Percentiles rank a stretch among this genome's conserved stretches.
These are phyloP conservation scores for Coreius guichenoti DNA, from an alignment of 2,797 vertebrate genomes.

Conservation along the genomic window DNA sequence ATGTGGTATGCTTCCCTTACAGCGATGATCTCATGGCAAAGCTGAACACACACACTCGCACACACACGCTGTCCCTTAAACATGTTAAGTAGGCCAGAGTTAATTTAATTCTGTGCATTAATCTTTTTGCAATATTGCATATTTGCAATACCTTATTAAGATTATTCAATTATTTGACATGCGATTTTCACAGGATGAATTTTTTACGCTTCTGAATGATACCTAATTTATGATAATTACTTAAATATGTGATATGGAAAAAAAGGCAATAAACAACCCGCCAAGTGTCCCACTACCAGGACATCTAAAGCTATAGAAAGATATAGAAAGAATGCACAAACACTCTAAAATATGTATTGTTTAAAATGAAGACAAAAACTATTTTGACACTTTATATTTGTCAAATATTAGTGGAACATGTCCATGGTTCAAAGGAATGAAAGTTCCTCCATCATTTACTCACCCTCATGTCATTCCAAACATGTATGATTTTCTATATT, in stretches of 20 bases:
- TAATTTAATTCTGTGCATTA: not conserved
- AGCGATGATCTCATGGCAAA: conserved; percentile 52
- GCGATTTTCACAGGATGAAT: not conserved
- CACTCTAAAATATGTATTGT: not conserved
- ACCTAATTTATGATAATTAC: not conserved
- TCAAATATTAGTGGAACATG: not conserved
- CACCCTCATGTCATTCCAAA: not conserved
- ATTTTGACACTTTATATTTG: not conserved
- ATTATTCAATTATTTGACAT: not conserved
- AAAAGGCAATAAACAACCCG: not conserved
- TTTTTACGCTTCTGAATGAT: not conserved
- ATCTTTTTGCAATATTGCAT: not conserved
- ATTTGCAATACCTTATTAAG: not conserved
- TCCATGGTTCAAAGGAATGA: not conserved
- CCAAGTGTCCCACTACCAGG: not conserved
- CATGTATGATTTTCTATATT: not conserved
- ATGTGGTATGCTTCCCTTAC: conserved; percentile 47
- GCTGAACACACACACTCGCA: not conserved
- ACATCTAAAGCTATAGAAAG: not conserved
- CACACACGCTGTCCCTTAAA: not conserved
- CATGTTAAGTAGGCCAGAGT: conserved; percentile 7
- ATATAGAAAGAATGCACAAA: not conserved
- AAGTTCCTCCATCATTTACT: not conserved
- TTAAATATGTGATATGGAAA: no score
- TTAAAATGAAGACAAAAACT: not conserved